Evolutionary conservation across 2,888 invertebrate genomes (phyloP), one percentile per base, ranked within the genome.

Genomic region (Coronaproctus castanopsis): DNA sequence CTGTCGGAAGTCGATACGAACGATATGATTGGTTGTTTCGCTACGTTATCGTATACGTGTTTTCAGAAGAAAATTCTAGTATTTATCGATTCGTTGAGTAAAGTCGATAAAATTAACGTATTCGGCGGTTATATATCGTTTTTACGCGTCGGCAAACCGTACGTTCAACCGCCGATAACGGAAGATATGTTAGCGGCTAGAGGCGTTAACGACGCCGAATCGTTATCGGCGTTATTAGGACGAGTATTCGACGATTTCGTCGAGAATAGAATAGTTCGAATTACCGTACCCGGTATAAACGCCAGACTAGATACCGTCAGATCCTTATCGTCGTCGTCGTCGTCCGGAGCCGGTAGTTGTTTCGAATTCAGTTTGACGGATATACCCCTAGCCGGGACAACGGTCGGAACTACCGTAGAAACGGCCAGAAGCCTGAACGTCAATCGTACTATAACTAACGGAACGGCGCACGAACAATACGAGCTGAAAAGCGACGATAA

Each of bases 31-130:
- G 55, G 52, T 24, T 59, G 59, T 52, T 59, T 59, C 55, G 52
- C 55, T 18, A 36, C 59, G 1, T 36, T 56, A 21, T 55, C 59
- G 51, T 74, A 77, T 60, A 67, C 71, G 24, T 80, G 80, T 66
- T 69, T 78, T 21, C 78, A 78, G 67, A 77, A 73, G 62, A 77
- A 78, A 65, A 75, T 80, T 2, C 70, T 78, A 8, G 66, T 75
- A 52, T 80, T 77, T 68, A 68, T 80, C 62, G 76, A 77, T 59
- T 72, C 75, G 21, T 68, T 80, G 2, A 75, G 75, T 63, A 71
- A 71, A 49, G 68, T 78, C 57, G 73, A 75, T 63, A 77, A 78
- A 65, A 75, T 80, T 62, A 74, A 75, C 8, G 70, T 80, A 48
- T 68, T 78, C 57, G 80, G 79, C 1, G 75, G 77, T 61, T 75